Evolutionary conservation across 1,140 invertebrate species (phyloP), one percentile per base, ranked within the genome.

Genomic region (Andrena cerasifolii): DNA sequence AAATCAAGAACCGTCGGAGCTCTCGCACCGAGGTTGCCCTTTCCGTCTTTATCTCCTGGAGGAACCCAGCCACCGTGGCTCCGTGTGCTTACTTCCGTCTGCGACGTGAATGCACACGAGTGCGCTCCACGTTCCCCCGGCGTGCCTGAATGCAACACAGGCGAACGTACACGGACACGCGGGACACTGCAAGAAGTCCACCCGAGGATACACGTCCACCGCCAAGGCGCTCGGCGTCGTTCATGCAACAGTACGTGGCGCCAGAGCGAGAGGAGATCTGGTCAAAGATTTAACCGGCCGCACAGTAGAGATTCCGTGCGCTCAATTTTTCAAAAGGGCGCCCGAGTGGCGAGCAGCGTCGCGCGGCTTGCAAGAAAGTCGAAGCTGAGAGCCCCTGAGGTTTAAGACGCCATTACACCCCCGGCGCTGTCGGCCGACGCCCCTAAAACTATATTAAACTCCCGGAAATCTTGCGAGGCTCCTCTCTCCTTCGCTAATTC

Each of bases 381-480:
- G 54, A 56, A 53, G 68, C 84, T 91, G 91, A 91, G 91, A 88
- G 83, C 85, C 90, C 36, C 91, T 89, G 89, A 87, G 90, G 88
- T 90, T 93, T 93, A 92, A 93, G 91, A 92, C 90, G 90, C 91
- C 91, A 92, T 92, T 92, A 92, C 90, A 91, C 86, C 87, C 91
- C 90, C 74, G 73, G 84, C 56, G 80, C 89, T 87, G 87, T 86
- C 89, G 87, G 89, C 89, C 90, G 87, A 90, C 91, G 89, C 91
- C 90, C 91, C 90, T 91, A 91, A 92, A 92, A 92, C 90, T 91
- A 90, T 92, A 92, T 92, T 92, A 91, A 92, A 92, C 91, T 92
- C 90, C 63, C 78, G 83, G 88, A 91, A 92, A 92, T 90, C 91
- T 92, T 92, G 71, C 79, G 83, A 88, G 88, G 87, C 87, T 88